Percentiles rank a stretch among this genome's conserved stretches.
Evolutionary conservation across 2,113 vertebrate genomes (phyloP).

Genomic region (Sarotherodon lohbergeri): DNA sequence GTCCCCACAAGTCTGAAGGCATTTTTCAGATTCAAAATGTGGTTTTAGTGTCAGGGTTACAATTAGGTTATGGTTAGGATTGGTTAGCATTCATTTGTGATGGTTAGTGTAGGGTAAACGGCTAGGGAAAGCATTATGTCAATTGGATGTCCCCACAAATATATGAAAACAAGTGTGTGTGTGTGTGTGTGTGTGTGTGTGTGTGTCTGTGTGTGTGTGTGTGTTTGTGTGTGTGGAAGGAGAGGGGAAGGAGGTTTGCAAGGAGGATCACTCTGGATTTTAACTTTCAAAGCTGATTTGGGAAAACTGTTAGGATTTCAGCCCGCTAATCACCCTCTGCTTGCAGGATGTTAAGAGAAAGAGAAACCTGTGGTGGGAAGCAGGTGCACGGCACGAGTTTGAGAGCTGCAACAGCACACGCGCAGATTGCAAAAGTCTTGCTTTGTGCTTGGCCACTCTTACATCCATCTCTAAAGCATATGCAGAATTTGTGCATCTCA

Average conservation of each 20-base stretch:
- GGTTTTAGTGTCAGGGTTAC: no score
- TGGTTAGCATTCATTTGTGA: neutral
- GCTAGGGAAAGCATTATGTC: neutral
- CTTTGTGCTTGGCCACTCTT: neutral
- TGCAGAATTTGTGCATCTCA: neutral
- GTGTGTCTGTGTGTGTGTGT: neutral
- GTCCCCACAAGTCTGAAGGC: neutral
- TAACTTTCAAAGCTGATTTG: conserved; percentile 36
- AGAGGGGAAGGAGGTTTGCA: neutral
- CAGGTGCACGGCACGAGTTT: neutral
- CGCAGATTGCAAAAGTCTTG: neutral
- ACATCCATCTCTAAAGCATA: neutral
- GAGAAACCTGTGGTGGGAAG: neutral
- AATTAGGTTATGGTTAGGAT: no score
- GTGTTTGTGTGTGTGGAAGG: neutral
- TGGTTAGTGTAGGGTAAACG: neutral
- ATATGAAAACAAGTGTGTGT: neutral
- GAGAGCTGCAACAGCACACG: neutral
- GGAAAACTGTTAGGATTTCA: conserved; percentile 30
- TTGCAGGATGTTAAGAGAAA: neutral
- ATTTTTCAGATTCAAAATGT: no score
- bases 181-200: neutral
- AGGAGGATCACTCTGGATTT: conserved; percentile 28
- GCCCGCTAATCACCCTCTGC: conserved; percentile 16
- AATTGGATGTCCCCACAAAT: neutral